A percentile compares a stretch with the other conserved stretches of the same genome.
phyloP scores from a whole-genome alignment of 2,797 vertebrate species.

The Hoplostethus atlanticus region DNA sequence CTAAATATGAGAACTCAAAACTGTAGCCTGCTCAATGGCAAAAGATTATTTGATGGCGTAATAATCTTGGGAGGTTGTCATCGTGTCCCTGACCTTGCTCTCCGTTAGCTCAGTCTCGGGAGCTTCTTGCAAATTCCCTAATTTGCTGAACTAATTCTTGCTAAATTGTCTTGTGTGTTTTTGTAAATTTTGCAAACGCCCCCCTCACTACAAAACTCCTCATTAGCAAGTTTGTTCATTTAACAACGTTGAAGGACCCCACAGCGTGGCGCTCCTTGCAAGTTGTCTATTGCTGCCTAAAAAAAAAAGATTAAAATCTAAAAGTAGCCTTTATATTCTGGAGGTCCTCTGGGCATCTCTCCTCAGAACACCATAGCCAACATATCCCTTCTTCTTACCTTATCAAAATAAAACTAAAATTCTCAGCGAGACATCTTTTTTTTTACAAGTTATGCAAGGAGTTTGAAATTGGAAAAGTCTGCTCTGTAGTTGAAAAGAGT shows the following conservation, averaged over 20 bases:
- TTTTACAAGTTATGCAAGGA: background rate
- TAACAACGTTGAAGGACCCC: slow-evolving; percentile 23
- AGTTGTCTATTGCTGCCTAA: slow-evolving; percentile 20
- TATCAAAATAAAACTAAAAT: background rate
- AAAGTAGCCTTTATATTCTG: slow-evolving; percentile 2
- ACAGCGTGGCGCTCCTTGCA: slow-evolving; percentile 13
- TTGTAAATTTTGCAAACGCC: slow-evolving; percentile 48
- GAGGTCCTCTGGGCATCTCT: background rate
- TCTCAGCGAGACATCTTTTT: background rate
- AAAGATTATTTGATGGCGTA: background rate
- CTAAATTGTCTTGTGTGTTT: slow-evolving; percentile 46
- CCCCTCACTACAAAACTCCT: slow-evolving; percentile 40
- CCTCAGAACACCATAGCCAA: background rate
- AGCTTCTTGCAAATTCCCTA: slow-evolving; percentile 38
- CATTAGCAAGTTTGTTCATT: slow-evolving; percentile 44
- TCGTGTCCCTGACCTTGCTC: slow-evolving; percentile 10
- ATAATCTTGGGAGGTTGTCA: background rate
- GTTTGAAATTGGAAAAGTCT: background rate
- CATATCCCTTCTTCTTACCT: background rate
- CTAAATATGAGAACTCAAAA: background rate
- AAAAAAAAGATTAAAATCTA: slow-evolving; percentile 6
- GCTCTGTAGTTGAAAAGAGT: background rate
- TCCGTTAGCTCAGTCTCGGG: slow-evolving; percentile 6
- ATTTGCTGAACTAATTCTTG: slow-evolving; percentile 35
- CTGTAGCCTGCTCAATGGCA: background rate